Evolutionary conservation across 2,888 invertebrate species (phyloP).

Genomic region (Autographa gamma): DNA sequence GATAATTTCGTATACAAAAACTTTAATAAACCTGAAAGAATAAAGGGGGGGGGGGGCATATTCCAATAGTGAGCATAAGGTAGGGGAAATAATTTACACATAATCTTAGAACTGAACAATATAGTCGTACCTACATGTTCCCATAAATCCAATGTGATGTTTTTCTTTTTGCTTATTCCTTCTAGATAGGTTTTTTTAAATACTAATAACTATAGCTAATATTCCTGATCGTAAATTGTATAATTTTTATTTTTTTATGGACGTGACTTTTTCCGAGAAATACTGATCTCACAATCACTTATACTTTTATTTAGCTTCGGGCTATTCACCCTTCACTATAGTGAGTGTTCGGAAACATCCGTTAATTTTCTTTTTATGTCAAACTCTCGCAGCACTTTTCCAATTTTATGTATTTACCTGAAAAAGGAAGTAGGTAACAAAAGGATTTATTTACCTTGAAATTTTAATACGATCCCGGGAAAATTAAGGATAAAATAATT

Average conservation of each 20-base stretch:
- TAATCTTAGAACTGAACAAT: no score
- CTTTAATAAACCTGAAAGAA: no score
- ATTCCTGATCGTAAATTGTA: slow-evolving; percentile 20
- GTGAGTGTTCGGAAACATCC: slow-evolving; percentile 42
- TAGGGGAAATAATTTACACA: no score
- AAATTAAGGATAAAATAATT: no score
- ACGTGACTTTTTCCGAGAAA: slow-evolving; percentile 43
- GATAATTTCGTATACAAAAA: no score
- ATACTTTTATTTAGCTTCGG: slow-evolving; percentile 39
- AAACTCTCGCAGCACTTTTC: slow-evolving; percentile 34
- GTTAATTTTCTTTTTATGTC: slow-evolving; percentile 49
- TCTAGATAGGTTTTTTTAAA: not conserved
- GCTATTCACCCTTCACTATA: slow-evolving; percentile 34
- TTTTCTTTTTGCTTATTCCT: not conserved
- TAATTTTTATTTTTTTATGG: slow-evolving; percentile 37
- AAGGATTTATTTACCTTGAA: slow-evolving; percentile 12
- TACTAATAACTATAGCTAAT: slow-evolving; percentile 22
- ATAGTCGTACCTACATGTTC: no score
- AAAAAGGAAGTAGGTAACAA: no score
- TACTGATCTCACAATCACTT: slow-evolving; percentile 36
- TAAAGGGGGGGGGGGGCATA: no score
- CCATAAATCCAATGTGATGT: not conserved
- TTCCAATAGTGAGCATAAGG: no score
- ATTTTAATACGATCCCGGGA: slow-evolving; percentile 25
- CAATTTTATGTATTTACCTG: not conserved